Evolutionary conservation across 2,797 vertebrate species (phyloP), one percentile per base, ranked within the genome.

Genomic region (Cyclopterus lumpus): DNA sequence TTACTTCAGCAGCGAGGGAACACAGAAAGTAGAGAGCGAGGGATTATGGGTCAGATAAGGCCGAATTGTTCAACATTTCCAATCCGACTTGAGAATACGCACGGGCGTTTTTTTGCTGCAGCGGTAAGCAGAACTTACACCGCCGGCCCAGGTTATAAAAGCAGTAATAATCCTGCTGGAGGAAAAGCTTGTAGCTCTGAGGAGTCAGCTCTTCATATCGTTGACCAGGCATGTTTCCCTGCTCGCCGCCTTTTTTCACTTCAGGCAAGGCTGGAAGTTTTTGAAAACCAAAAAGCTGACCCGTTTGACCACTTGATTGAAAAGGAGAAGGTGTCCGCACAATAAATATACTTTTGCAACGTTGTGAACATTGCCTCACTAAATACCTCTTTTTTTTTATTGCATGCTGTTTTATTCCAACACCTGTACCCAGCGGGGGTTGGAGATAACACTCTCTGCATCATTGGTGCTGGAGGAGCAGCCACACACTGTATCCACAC

Each of bases 11-110:
- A 12, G 60, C 14, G 32, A 15, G 70, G 69, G 65, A 77, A 81
- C 49, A 30, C 80, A 64, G 76, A 81, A 82, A 76, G 73, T 74
- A 86, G 62, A 67, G 81, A 77, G 71, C 72, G 16, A 44, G n/a
- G 82, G 82, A 88, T 87, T 86, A 83, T 49, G 75, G 72, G 53
- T 67, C 11, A 80, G 82, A 89, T 83, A 87, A 78, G 66, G 32
- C 65, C 49, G 16, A 81, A 62, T 71, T 54, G 68, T 75, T 78
- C 46, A 66, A 65, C 72, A 80, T 79, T 54, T 87, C 62, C 44
- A 24, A 22, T 70, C 73, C 65, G 40, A 67, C 73, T 36, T 49
- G 36, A 63, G 72, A 67, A 80, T 74, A 61, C 44, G 81, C 81
- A 64, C 57, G 18, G 48, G n/a, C 49, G 69, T 40, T 73, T 81